These are phyloP conservation scores for Herpetotheres cachinnans DNA, from an alignment of 2,113 vertebrate species.

Conservation along the genomic window DNA sequence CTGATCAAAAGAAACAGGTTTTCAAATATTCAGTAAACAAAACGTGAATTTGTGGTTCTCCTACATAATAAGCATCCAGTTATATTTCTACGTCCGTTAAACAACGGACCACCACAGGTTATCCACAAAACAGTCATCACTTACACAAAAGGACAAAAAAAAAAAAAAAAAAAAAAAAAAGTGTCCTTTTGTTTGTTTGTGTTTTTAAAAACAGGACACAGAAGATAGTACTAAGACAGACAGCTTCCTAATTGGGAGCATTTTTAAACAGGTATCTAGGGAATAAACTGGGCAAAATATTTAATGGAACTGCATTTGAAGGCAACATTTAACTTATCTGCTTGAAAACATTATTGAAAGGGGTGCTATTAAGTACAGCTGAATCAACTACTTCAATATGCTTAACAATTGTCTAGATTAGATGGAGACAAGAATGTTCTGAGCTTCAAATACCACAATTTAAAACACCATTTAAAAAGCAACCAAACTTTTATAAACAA, in stretches of 20 bases:
- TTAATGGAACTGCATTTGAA: neutral
- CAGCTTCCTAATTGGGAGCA: neutral
- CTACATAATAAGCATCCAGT: neutral
- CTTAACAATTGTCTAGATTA: neutral
- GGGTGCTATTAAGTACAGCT: neutral
- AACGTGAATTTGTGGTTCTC: neutral
- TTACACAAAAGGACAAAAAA: neutral
- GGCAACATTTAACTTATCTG: neutral
- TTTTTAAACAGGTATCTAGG: neutral
- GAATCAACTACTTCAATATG: neutral
- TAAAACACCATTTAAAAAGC: neutral
- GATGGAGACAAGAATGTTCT: neutral
- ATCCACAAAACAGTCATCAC: neutral
- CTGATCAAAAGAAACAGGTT: neutral
- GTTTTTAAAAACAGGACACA: neutral
- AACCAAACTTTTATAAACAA: neutral
- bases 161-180: neutral
- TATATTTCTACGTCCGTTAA: neutral
- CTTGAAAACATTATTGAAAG: neutral
- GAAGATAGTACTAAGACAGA: neutral
- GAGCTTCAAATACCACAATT: constrained; percentile 28
- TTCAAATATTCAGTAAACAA: neutral
- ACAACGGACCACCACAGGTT: neutral
- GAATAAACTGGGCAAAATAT: neutral
- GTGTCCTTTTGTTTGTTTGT: neutral